Percentiles rank a stretch among this genome's conserved stretches.
These are phyloP conservation scores for Rhodophaea formosa DNA, from an alignment of 2,888 invertebrate genomes.

Conservation along the genomic window DNA sequence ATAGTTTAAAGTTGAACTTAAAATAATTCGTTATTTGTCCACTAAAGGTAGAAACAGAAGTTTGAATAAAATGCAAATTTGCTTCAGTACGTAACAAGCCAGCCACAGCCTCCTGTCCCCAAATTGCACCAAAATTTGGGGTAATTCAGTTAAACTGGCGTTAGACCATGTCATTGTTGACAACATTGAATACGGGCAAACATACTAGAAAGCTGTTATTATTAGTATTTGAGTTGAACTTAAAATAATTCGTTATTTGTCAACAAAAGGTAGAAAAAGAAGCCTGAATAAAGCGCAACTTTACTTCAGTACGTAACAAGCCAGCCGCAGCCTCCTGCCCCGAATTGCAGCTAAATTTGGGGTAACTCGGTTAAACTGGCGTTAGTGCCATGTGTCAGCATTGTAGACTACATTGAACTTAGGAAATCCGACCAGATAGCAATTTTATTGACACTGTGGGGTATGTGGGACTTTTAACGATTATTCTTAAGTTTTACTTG, in stretches of 20 bases:
- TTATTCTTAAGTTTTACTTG: too few relatives aligned
- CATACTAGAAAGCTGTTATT: too few relatives aligned
- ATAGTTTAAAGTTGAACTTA: too few relatives aligned
- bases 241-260: too few relatives aligned
- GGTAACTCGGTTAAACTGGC: conserved; percentile 4
- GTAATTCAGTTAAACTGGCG: conserved; percentile 2
- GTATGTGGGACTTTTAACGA: too few relatives aligned
- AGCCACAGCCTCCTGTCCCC: neutral
- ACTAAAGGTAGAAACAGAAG: neutral
- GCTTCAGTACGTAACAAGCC: neutral
- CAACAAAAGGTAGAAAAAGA: neutral
- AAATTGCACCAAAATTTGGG: conserved; percentile 10
- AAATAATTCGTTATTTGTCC: too few relatives aligned
- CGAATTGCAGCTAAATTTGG: conserved; percentile 12
- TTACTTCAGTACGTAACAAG: neutral
- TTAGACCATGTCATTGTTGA: neutral
- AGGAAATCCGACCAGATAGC: neutral
- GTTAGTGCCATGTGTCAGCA: neutral
- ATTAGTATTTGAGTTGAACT: too few relatives aligned
- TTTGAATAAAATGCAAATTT: neutral
- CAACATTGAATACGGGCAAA: too few relatives aligned
- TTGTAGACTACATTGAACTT: neutral
- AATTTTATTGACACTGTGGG: too few relatives aligned
- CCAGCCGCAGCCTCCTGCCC: neutral
- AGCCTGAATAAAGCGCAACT: neutral